Evolutionary conservation across 53 echinoderm and acorn worm genomes (phyloP), one percentile per base, ranked within the genome.

Genomic region (Antedon mediterranea): DNA sequence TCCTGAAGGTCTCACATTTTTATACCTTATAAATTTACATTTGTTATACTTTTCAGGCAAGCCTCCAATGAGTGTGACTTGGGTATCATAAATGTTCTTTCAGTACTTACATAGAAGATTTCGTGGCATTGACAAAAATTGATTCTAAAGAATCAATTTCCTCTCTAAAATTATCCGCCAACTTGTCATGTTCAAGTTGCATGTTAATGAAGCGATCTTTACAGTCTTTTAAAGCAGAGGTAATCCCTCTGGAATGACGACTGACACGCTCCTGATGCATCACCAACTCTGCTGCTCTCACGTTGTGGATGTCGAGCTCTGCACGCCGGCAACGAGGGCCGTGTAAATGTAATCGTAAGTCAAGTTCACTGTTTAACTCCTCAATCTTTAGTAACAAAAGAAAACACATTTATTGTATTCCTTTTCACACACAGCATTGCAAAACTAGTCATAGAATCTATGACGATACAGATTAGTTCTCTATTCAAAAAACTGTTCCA

Each of bases 311-410:
- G 86, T 95, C 97, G 23, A 89, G 85, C 81, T 95, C 92, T 0
- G 89, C 89, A n/a, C 97, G 81, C 80, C 91, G 73, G 34, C 87
- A 30, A n/a, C 97, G 85, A 0, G 97, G 97, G 28, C 85, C 86
- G 73, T 95, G 97, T 26, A 95, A 83, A 43, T 95, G 97, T 26
- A 89, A 85, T 30, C 97, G 80, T 8, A 95, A 82, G 37, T 95
- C 92, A 28, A 95, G 73, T 75, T 95, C 97, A 78, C 97, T 95
- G 86, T 95, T 95, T 44, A 95, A 78, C 80, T 95, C 97, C 73
- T 95, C 97, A 28, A 72, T 85, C 91, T 94, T 31, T 28, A 15
- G 5, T 9, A 1, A 37, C 4, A 11, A 37, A 37, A 6, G 11
- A 37, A 11, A 37, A 4, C 4, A 6, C 37, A 37, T 37, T 37